Base-by-base conservation (phyloP, 1,140 invertebrate species). In the Mizuhopecten yessoensis region DNA sequence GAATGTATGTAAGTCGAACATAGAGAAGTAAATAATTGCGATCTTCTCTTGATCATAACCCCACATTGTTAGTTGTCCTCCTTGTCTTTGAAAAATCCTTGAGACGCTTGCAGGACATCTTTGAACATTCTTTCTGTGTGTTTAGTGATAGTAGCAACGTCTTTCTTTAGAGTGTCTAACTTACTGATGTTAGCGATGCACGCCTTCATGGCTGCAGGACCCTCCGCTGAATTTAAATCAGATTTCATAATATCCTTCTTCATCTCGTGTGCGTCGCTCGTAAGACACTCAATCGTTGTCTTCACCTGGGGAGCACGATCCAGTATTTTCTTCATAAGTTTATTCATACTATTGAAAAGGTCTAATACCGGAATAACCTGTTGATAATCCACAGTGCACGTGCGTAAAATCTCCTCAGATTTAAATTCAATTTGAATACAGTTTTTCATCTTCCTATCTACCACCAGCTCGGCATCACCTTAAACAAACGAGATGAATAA, bases 211-310 rank as follows among this genome's bases (percentile, higher is more conserved):
- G 87, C 87, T 34, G 34, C 36, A 87, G 87, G 87, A 0, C 87
- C 87, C 0, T 87, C 87, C 36, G 34, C 33, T 13, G 34, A 34
- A 20, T 36, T 9, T 36, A 87, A 36, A 23, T 87, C 87, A 5
- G 87, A 34, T 36, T 87, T 87, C 34, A 34, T 87, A 36, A 87
- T 39, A 33, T 87, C 87, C 87, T 87, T 87, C 36, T 87, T 34
- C 87, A 87, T 34, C 29, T 87, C 87, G 11, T 34, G 87, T n/a
- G 34, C 87, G 87, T 87, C 87, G 20, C 36, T 34, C 13, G 36
- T 17, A 23, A 87, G 20, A 23, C 34, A 36, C 33, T 87, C 34
- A 0, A 87, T 34, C 0, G 87, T 36, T 34, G 34, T n/a, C n/a
- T 29, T n/a, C 5, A 87, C 36, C 36, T 87, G 87, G 9, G 87